Evolutionary conservation across 2,113 vertebrate genomes (phyloP).

Genomic region (Cnemophilus loriae): DNA sequence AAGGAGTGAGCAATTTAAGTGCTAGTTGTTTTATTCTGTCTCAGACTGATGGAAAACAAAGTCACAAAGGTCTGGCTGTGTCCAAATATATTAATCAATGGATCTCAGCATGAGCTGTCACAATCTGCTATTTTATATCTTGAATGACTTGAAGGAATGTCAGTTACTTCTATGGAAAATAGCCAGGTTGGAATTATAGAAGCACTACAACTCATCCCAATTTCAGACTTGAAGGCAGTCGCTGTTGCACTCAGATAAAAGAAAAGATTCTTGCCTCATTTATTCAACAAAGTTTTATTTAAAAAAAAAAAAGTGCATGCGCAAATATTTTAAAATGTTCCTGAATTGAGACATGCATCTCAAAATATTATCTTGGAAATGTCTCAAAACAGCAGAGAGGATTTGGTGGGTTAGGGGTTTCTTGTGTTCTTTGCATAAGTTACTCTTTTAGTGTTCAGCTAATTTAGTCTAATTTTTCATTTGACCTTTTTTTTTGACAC

Average conservation of each 20-base stretch:
- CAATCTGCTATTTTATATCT: not conserved
- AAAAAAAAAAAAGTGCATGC: not conserved
- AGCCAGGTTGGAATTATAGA: not conserved
- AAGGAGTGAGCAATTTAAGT: not conserved
- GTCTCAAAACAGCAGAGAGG: not conserved
- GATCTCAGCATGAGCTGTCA: not conserved
- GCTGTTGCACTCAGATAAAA: not conserved
- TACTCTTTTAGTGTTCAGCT: rapidly evolving
- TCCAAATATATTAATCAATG: not conserved
- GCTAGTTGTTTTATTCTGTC: not conserved
- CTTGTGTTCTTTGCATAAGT: not conserved
- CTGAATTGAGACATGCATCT: not conserved
- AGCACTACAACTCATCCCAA: not conserved
- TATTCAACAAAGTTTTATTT: not conserved
- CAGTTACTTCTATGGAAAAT: not conserved
- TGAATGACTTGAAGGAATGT: not conserved
- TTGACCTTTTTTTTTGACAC: not conserved
- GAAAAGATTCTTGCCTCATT: not conserved
- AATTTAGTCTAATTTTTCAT: not conserved
- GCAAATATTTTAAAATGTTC: not conserved
- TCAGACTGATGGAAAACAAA: not conserved
- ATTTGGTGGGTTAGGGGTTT: rapidly evolving
- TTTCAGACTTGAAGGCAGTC: not conserved
- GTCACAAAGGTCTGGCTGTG: not conserved
- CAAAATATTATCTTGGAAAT: not conserved